phyloP scores from a whole-genome alignment of 2,888 invertebrate genomes.

The Andrena camellia region DNA sequence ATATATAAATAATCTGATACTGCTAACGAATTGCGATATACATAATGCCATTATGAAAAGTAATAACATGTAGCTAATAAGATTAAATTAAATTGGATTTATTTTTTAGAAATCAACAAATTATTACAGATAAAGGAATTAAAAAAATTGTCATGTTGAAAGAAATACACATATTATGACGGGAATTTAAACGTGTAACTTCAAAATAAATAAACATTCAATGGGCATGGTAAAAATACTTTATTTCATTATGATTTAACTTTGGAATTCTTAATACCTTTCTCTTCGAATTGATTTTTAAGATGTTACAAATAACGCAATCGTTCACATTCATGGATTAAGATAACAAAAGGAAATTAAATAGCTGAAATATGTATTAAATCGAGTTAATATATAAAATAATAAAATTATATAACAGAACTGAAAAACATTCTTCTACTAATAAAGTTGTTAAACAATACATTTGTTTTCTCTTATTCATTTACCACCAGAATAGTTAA shows the following conservation, averaged over 20 bases:
- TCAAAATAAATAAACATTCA: neutral
- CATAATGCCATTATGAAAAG: neutral
- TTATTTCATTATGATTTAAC: conserved; percentile 3
- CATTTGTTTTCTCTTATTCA: neutral
- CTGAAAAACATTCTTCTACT: neutral
- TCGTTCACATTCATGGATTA: neutral
- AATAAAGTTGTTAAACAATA: neutral
- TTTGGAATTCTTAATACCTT: neutral
- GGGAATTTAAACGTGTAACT: neutral
- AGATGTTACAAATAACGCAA: neutral
- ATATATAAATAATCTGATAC: neutral
- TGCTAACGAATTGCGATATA: neutral
- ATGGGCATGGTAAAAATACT: neutral
- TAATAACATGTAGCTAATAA: neutral
- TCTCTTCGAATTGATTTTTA: neutral
- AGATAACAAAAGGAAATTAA: neutral
- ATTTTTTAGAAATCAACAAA: neutral
- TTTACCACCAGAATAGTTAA: no score
- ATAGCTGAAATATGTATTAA: neutral
- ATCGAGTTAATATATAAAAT: neutral
- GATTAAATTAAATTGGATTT: neutral
- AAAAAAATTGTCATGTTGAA: neutral
- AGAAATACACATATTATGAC: neutral
- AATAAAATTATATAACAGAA: neutral
- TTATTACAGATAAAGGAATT: neutral